Conservation (phyloP, 1,140 invertebrate genomes). For the Hydropsyche tenuis region DNA sequence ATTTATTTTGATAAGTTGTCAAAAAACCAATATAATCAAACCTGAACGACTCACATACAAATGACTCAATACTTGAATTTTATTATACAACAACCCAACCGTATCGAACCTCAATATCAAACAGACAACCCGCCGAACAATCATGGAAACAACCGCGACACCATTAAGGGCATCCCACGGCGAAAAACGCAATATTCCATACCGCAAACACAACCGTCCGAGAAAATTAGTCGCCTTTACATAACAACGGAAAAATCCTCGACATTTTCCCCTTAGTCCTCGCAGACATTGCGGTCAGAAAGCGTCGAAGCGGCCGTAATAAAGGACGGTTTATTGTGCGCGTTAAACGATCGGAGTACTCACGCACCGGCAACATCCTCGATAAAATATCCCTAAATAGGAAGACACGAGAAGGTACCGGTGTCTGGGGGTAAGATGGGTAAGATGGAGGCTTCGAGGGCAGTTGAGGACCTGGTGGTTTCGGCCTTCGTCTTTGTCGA, state of each 20-base stretch:
- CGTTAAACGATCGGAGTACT: conserved; percentile 17
- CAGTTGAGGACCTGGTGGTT: background rate
- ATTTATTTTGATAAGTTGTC: too few species aligned
- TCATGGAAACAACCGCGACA: too few species aligned
- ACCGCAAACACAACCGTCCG: too few species aligned
- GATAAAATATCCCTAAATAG: conserved; percentile 5
- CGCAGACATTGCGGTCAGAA: background rate
- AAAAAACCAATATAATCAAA: too few species aligned
- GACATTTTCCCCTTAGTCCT: background rate
- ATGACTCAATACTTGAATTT: too few species aligned
- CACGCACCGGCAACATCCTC: background rate
- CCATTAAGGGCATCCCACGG: too few species aligned
- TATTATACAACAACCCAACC: too few species aligned
- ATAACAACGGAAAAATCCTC: background rate
- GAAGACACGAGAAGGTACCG: background rate
- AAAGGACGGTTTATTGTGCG: conserved; percentile 2
- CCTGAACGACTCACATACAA: too few species aligned
- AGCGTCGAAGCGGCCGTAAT: background rate
- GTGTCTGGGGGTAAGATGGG: background rate
- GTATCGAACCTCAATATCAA: too few species aligned
- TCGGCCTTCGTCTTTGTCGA: too few species aligned
- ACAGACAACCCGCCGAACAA: too few species aligned
- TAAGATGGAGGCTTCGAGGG: background rate
- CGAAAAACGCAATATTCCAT: too few species aligned
- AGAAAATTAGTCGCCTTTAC: background rate